Conservation (phyloP, 2,888 invertebrate genomes). For the Plagiodera versicolora region DNA sequence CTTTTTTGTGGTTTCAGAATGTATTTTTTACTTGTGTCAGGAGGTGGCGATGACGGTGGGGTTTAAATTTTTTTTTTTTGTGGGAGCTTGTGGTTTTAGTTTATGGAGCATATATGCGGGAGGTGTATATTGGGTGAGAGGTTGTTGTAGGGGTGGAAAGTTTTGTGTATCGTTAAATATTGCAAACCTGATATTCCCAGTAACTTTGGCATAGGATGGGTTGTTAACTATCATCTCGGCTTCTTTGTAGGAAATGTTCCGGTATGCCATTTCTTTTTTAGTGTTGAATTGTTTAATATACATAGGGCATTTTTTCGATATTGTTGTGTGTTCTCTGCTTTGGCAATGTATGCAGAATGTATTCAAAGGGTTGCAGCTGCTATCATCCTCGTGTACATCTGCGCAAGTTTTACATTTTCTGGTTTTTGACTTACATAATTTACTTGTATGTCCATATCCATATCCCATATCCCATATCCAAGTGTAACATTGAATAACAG, state of each 20-base stretch:
- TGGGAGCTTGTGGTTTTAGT: not conserved
- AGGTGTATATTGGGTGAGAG: not conserved
- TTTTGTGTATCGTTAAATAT: not conserved
- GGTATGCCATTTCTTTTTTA: slow-evolving; percentile 8
- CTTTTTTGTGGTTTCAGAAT: not conserved
- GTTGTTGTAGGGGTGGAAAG: slow-evolving; percentile 2
- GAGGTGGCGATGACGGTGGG: not conserved
- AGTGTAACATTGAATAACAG: no score
- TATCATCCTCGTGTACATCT: no score
- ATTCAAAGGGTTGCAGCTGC: no score
- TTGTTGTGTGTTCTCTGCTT: not conserved
- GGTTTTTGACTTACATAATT: no score
- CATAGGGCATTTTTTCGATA: slow-evolving; percentile 5
- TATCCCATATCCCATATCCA: no score
- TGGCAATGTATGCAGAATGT: slow-evolving; percentile 7
- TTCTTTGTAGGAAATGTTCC: slow-evolving; percentile 1
- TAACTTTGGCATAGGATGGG: not conserved
- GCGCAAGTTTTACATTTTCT: no score
- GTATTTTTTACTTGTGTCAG: not conserved
- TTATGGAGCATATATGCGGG: slow-evolving; percentile 2
- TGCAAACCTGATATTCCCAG: not conserved
- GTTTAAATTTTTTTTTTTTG: slow-evolving; percentile 6
- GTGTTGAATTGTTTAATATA: slow-evolving; percentile 7
- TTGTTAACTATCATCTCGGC: slow-evolving; percentile 1
- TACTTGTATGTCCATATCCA: no score